Percentiles rank a stretch among this genome's conserved stretches.
Evolutionary conservation across 2,113 vertebrate genomes (phyloP).

Genomic region (Natator depressus): DNA sequence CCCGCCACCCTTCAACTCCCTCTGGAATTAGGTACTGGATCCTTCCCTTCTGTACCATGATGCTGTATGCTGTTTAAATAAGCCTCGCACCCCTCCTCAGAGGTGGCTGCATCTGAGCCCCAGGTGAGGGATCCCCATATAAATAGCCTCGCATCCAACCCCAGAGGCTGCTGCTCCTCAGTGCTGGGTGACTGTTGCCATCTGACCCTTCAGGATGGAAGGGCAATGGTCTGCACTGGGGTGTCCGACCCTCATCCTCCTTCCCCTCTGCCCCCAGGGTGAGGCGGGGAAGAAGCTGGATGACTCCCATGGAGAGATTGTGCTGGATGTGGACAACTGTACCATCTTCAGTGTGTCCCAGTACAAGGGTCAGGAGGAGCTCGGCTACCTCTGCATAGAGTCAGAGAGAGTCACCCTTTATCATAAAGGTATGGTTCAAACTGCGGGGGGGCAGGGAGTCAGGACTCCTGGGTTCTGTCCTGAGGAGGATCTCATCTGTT

Average conservation of each 20-base stretch:
- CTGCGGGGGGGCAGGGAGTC: not conserved
- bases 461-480: not conserved
- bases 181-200: not conserved
- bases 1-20: not conserved
- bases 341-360: slow-evolving; percentile 90
- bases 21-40: not conserved
- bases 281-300: slow-evolving; percentile 75
- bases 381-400: slow-evolving; percentile 90
- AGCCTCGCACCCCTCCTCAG: not conserved
- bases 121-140: not conserved
- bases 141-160: not conserved
- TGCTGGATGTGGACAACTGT: slow-evolving; percentile 88
- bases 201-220: not conserved
- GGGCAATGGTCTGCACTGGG: not conserved
- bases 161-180: not conserved
- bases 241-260: not conserved
- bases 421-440: slow-evolving; percentile 82
- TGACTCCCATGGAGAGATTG: slow-evolving; percentile 84
- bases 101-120: not conserved
- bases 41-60: not conserved
- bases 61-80: not conserved
- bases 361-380: slow-evolving; percentile 86
- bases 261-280: slow-evolving; percentile 70
- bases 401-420: slow-evolving; percentile 85
- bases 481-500: not conserved